Base-by-base conservation (phyloP, 2,797 vertebrate genomes). In the Protosalanx chinensis region DNA sequence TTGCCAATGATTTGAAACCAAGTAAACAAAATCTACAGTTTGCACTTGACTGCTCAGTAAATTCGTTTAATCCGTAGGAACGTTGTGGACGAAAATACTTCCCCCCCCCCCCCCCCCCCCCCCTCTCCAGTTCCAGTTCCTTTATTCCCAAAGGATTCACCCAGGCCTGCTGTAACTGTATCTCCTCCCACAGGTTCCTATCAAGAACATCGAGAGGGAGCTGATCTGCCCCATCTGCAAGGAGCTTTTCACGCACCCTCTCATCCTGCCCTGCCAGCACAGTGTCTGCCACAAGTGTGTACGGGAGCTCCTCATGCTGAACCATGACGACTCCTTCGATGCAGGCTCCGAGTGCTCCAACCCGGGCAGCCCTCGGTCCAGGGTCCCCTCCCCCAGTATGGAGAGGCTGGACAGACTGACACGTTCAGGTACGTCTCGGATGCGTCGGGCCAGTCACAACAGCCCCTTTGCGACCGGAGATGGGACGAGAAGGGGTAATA, bases 231-330 rank as follows among this genome's bases (percentile, higher is more conserved):
- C 98, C 1, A 94, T 96, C 71, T 99, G 98, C 82, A 96, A 98
- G 86, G 97, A 99, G 76, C 91, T 99, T 70, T 99, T 98, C 86
- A 98, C 95, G 29, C 96, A 98, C 75, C 97, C 98, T 0, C 81
- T 99, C 81, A 97, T 99, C 88, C 93, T 99, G 76, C 98, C 98
- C 51, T 99, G 97, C 84, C 97, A 98, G 87, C 98, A 99, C 87
- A 99, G 94, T 72, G 72, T 99, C 83, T 99, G 98, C 85, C 97
- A 98, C 89, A 97, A 97, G 82, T 99, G 98, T 71, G 92, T 98
- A 33, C 92, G 95, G 76, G 98, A 99, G 83, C 94, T 98, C 82
- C 91, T 95, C n/a, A 87, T 96, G 84, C 90, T 95, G 49, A 93
- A 93, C 68, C 81, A 93, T 18, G 97, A 99, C 51, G 97, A 98